A percentile compares a stretch with the other conserved stretches of the same genome.
Evolutionary conservation across 2,797 vertebrate species (phyloP).

Genomic region (Malacoraja senta): DNA sequence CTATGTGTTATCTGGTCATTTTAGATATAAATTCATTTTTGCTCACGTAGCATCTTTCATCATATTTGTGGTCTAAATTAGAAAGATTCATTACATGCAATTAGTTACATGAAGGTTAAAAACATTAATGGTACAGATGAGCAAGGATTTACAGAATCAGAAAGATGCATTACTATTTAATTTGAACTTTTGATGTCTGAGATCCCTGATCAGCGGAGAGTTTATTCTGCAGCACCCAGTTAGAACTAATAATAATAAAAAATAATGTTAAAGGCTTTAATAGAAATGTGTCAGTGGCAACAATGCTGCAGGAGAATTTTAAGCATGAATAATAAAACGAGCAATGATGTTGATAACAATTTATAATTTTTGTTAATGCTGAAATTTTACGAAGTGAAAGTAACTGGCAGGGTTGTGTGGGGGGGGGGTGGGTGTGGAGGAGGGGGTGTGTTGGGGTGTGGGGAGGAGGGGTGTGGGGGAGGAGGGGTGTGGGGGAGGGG

Average conservation of each 20-base stretch:
- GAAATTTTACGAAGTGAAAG: neutral
- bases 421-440: too few species aligned
- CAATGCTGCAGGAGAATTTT: neutral
- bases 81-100: neutral
- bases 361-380: neutral
- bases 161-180: neutral
- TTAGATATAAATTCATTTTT: neutral
- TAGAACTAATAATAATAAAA: neutral
- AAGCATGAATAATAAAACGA: neutral
- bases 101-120: neutral
- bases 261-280: neutral
- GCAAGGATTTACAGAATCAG: neutral
- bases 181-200: neutral
- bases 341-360: neutral
- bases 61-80: neutral
- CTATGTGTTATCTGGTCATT: too few species aligned
- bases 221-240: neutral
- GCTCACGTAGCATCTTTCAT: neutral
- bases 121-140: neutral
- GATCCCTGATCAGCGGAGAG: neutral
- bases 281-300: neutral
- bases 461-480: too few species aligned
- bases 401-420: neutral
- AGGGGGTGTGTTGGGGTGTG: fast-evolving
- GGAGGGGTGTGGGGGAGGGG: too few species aligned